Evolutionary conservation across 2,113 vertebrate genomes (phyloP).

Genomic region (Chionodraco myersi): DNA sequence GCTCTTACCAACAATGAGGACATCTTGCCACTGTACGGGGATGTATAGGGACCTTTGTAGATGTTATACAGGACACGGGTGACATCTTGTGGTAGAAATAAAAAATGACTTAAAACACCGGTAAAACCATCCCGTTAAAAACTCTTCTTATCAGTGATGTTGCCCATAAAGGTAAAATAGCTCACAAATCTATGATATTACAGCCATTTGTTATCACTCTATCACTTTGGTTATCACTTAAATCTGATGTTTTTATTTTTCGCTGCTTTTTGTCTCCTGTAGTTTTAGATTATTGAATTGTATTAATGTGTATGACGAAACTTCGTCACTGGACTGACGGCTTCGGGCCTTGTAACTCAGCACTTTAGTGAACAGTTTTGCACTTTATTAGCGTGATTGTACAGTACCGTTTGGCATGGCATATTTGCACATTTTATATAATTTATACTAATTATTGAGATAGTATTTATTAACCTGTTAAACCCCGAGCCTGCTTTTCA

Average conservation of each 20-base stretch:
- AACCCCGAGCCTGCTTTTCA: too few relatives aligned
- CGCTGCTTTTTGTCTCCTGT: not conserved
- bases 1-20: not conserved
- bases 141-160: not conserved
- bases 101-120: not conserved
- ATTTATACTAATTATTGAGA: too few relatives aligned
- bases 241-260: not conserved
- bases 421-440: too few relatives aligned
- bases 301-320: not conserved
- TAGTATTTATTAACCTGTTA: too few relatives aligned
- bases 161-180: not conserved
- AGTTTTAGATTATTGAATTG: not conserved
- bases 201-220: not conserved
- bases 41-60: not conserved
- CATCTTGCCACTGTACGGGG: rapidly evolving
- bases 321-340: too few relatives aligned
- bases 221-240: not conserved
- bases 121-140: not conserved
- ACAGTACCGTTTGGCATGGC: too few relatives aligned
- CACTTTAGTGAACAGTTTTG: too few relatives aligned
- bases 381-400: too few relatives aligned
- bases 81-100: constrained; percentile 56
- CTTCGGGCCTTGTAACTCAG: too few relatives aligned
- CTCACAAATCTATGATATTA: not conserved
- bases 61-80: constrained; percentile 2